These are phyloP conservation scores for Coregonus clupeaformis DNA, from an alignment of 2,113 vertebrate genomes.

Conservation along the genomic window DNA sequence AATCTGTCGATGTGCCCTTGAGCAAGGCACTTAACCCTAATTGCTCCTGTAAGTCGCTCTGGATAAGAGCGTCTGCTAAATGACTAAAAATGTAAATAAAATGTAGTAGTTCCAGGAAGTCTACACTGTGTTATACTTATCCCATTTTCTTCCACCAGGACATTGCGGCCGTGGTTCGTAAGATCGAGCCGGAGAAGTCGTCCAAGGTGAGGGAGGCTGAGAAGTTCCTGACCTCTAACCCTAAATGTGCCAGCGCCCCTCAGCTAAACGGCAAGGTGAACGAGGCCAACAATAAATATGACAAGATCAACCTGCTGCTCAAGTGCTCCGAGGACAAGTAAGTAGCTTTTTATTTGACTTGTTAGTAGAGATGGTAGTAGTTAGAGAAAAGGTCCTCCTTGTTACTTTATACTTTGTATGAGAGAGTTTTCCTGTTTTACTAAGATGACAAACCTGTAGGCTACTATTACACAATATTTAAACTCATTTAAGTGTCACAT, in stretches of 20 bases:
- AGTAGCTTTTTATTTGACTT: constrained; percentile 32
- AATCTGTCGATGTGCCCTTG: too few species aligned
- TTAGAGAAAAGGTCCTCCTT: too few species aligned
- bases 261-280: constrained; percentile 84
- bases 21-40: too few species aligned
- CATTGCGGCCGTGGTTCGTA: constrained; percentile 77
- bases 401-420: too few species aligned
- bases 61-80: too few species aligned
- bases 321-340: constrained; percentile 87
- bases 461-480: too few species aligned
- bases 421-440: too few species aligned
- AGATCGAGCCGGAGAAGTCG: constrained; percentile 81
- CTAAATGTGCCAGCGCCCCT: constrained; percentile 72
- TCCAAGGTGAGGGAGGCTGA: constrained; percentile 80
- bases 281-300: constrained; percentile 81
- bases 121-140: background rate
- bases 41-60: too few species aligned
- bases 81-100: too few species aligned
- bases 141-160: constrained; percentile 71
- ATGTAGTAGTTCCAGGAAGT: background rate
- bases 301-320: constrained; percentile 82
- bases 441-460: background rate
- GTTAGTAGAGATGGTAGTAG: background rate
- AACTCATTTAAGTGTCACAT: background rate
- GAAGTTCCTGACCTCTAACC: constrained; percentile 78